Evolutionary conservation across 2,888 invertebrate genomes (phyloP).

Genomic region (Trachelus tabidus): DNA sequence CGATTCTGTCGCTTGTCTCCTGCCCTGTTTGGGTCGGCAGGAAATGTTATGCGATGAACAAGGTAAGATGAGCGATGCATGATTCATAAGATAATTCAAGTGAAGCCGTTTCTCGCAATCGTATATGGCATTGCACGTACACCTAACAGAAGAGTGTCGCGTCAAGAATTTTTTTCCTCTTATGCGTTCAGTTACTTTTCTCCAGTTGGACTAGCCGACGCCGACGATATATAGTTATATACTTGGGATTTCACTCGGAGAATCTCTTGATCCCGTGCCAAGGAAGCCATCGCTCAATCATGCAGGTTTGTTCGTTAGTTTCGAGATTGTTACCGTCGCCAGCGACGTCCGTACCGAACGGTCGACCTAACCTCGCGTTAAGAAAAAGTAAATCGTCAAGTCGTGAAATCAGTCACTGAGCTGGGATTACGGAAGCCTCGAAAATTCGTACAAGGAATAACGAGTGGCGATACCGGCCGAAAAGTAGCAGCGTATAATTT

Average conservation of each 20-base stretch:
- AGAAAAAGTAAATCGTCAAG: background rate
- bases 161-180: background rate
- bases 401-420: background rate
- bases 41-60: background rate
- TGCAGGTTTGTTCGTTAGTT: background rate
- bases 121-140: background rate
- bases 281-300: background rate
- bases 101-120: background rate
- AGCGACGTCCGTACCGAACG: background rate
- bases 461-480: background rate
- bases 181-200: background rate
- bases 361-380: no score
- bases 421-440: background rate
- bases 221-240: background rate
- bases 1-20: background rate
- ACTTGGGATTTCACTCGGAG: background rate
- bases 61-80: background rate
- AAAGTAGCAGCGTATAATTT: background rate
- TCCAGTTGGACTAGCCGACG: background rate
- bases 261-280: background rate
- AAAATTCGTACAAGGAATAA: background rate
- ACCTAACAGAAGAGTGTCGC: background rate
- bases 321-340: background rate
- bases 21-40: background rate
- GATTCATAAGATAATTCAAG: background rate